Conservation (phyloP, 2,888 invertebrate genomes). For the Poecilobothrus nobilitatus region DNA sequence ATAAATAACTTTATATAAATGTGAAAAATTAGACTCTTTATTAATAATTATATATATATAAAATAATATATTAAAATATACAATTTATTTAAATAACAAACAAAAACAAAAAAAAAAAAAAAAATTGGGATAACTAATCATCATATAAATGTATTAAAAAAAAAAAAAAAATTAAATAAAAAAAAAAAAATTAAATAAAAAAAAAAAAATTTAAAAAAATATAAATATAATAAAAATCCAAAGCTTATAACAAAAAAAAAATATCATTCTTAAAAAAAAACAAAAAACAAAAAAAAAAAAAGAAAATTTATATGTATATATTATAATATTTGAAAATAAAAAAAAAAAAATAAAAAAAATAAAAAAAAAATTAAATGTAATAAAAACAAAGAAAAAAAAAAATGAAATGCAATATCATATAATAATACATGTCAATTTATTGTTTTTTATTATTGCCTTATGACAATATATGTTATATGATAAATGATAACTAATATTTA, state of each 20-base stretch:
- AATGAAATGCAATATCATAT: conserved; percentile 4
- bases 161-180: not conserved
- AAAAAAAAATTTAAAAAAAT: not conserved
- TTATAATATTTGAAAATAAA: not conserved
- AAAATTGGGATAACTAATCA: no score
- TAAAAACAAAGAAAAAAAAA: not conserved
- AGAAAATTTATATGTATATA: not conserved
- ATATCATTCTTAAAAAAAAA: not conserved
- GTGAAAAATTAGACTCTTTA: no score
- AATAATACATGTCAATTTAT: conserved; percentile 6
- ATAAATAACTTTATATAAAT: not conserved
- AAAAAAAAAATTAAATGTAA: not conserved
- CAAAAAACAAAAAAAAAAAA: not conserved
- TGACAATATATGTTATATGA: conserved; percentile 3
- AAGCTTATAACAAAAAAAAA: not conserved
- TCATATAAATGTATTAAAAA: not conserved
- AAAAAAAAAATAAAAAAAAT: not conserved
- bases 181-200: not conserved
- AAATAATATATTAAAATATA: no score
- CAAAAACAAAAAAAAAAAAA: no score
- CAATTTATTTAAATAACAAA: no score
- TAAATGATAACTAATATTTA: conserved; percentile 4
- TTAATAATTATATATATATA: no score
- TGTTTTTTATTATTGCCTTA: conserved; percentile 6
- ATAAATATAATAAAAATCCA: not conserved